phyloP scores from a whole-genome alignment of 2,797 vertebrate species.

The Synanceia verrucosa region DNA sequence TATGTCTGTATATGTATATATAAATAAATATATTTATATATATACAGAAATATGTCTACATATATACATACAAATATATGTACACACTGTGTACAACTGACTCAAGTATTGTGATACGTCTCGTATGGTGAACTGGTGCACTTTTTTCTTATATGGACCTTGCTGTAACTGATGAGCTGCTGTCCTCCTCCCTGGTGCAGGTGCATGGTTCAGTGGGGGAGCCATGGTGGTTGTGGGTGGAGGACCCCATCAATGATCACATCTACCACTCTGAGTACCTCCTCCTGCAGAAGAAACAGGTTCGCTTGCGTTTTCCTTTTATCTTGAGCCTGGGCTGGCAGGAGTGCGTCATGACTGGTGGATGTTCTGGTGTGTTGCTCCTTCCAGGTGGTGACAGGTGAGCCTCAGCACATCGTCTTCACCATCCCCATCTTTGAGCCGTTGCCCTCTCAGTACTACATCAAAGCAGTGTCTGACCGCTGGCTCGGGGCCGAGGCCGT shows the following conservation, averaged over 20 bases:
- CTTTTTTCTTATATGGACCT: no score
- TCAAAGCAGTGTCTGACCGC: conserved; percentile 94
- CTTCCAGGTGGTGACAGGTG: conserved; percentile 88
- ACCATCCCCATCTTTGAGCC: conserved; percentile 99
- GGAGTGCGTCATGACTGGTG: not conserved
- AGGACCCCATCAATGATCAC: conserved; percentile 96
- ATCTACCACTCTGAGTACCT: conserved; percentile 99
- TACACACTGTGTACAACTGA: no score
- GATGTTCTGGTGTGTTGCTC: not conserved
- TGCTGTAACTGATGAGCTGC: not conserved
- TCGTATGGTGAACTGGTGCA: no score
- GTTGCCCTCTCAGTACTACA: conserved; percentile 97
- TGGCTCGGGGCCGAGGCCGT: conserved; percentile 96
- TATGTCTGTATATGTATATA: no score
- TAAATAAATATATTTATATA: no score
- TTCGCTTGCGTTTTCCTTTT: conserved; percentile 43
- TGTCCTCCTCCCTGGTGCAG: conserved; percentile 29
- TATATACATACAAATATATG: no score
- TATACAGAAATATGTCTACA: no score
- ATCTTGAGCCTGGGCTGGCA: rapidly evolving
- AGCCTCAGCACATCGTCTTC: conserved; percentile 92
- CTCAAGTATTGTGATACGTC: no score
- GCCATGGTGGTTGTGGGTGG: conserved; percentile 99
- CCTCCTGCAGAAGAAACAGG: conserved; percentile 97
- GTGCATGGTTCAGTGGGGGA: conserved; percentile 93